Evolutionary conservation across 1,140 invertebrate genomes (phyloP), one percentile per base, ranked within the genome.

Genomic region (Oreohelix idahoensis): DNA sequence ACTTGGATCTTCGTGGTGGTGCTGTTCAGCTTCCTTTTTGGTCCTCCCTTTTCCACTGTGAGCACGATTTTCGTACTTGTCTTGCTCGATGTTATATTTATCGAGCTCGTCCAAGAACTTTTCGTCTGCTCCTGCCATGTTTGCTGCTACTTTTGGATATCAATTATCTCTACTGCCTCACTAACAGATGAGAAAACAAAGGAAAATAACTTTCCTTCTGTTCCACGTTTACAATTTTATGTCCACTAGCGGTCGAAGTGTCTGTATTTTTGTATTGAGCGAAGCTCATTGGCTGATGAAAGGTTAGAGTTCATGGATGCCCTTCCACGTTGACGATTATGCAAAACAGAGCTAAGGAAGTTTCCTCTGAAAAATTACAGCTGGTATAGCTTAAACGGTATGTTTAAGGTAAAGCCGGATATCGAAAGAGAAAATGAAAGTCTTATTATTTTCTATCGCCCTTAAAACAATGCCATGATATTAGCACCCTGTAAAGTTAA

Each of bases 41-140:
- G 84, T 81, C 23, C 91, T 74, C 0, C 88, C 89, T 79, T 92
- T 92, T 8, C 91, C 91, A 80, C 91, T 91, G 36, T 91, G 89
- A 0, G 89, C 88, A 63, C 83, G 84, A 82, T 87, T 87, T 74
- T 91, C 89, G 83, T 90, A 88, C 82, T 90, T 91, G 53, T 91
- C 89, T 73, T 88, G 87, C 15, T 91, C 89, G 23, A 89, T 88
- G 77, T 89, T 90, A 79, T 88, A 89, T 71, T 89, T 84, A 35
- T 92, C 91, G 71, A 84, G 85, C 69, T 91, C 86, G 77, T 90
- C 87, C 66, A 88, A 81, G 42, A 89, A 88, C 29, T 88, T 85
- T 35, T 87, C 89, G 79, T 86, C 85, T 29, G 29, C 39, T 11
- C 36, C 79, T 17, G 84, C 74, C 80, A 83, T 83, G 66, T 81